Evolutionary conservation across 2,113 vertebrate genomes (phyloP).

Genomic region (Clarias batrachus): DNA sequence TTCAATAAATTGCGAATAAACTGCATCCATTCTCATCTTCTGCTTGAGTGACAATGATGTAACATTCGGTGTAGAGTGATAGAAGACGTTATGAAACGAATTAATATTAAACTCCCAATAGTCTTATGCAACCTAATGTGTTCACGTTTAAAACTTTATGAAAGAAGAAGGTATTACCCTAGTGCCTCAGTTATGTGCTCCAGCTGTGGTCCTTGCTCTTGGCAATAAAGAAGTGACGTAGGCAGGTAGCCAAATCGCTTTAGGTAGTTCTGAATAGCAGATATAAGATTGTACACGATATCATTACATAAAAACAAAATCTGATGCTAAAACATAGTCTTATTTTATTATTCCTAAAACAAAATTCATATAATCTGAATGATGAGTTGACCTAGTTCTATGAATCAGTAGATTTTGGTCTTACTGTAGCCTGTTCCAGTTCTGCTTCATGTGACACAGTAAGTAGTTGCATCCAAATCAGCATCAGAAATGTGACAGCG

Average conservation of each 20-base stretch:
- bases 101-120: background rate
- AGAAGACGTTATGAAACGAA: background rate
- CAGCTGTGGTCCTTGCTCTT: constrained; percentile 53
- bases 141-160: background rate
- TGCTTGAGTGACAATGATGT: background rate
- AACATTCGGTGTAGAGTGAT: background rate
- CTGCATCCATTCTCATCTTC: background rate
- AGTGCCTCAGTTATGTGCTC: constrained; percentile 70
- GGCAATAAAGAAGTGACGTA: constrained; percentile 67
- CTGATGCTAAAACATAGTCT: background rate
- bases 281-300: background rate
- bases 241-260: constrained; percentile 77
- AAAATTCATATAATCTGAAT: background rate
- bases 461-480: constrained; percentile 1
- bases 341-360: background rate
- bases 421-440: constrained; percentile 63
- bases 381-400: background rate
- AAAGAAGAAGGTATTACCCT: constrained; percentile 64
- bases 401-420: constrained; percentile 19
- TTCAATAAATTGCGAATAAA: background rate
- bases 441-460: background rate
- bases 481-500: constrained; percentile 23
- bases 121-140: background rate
- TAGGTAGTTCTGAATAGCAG: constrained; percentile 69
- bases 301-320: background rate